Base-by-base conservation (phyloP, 2,888 invertebrate genomes). In the Sphinx pinastri region DNA sequence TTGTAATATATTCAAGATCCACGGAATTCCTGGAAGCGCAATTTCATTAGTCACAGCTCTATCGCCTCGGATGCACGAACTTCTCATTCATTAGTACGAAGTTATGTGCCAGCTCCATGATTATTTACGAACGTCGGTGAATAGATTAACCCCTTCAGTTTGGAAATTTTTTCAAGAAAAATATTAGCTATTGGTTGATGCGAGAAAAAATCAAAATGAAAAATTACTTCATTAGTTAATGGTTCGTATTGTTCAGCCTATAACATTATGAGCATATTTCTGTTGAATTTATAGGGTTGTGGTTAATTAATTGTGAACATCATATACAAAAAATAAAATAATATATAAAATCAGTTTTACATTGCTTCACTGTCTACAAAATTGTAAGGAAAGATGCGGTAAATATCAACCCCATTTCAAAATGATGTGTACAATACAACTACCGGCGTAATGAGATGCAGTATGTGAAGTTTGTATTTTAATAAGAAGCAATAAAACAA, bases 11-110 rank as follows among this genome's bases (percentile, higher is more conserved):
- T 58, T 70, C 51, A 57, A 57, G 19, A 66, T 52, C 51, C 71
- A 72, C 72, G 76, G 78, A 75, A 82, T 85, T 81, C 76, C 81
- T 79, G 78, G 77, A 78, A 80, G 82, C 81, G 84, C 84, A 89
- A 90, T 88, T 89, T 89, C 88, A 88, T 90, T 89, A 88, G 85
- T 84, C 80, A 82, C 81, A 83, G 86, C 84, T 80, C 79, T 79
- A 81, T 82, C 76, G 83, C 77, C 80, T 79, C 82, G 83, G 82
- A 81, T 80, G 78, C 81, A 83, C 80, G 84, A 84, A 86, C 80
- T 85, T 81, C 82, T 88, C 87, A 85, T 89, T 89, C 85, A 88
- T 88, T 88, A 88, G 79, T 78, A 81, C 77, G 79, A 82, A 85
- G 86, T 86, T 85, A 88, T 86, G 84, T 83, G 81, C 80, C 80